Evolutionary conservation across 2,113 vertebrate genomes (phyloP).

Genomic region (Syngnathus floridae): DNA sequence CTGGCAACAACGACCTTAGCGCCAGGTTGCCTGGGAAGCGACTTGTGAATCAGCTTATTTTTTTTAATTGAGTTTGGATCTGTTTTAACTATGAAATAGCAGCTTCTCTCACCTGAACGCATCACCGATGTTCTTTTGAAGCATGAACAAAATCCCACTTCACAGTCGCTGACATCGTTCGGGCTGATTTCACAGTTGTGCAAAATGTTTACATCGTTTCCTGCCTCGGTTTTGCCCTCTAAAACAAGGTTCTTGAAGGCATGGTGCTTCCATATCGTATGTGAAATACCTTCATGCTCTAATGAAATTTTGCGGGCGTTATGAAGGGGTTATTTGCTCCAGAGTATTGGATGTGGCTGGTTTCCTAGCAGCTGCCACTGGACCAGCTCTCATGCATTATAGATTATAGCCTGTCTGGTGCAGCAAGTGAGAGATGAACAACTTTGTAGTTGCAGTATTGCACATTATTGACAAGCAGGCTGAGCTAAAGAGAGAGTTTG

Average conservation of each 20-base stretch:
- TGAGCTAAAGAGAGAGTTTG: neutral
- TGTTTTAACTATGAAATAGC: too few relatives aligned
- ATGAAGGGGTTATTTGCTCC: neutral
- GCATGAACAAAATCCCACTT: neutral
- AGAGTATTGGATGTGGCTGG: neutral
- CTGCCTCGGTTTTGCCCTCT: neutral
- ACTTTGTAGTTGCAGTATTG: neutral
- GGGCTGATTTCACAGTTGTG: neutral
- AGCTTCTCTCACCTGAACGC: neutral
- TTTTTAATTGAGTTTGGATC: neutral
- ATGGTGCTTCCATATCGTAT: too few relatives aligned
- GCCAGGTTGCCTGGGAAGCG: neutral
- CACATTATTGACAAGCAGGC: neutral
- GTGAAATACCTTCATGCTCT: neutral
- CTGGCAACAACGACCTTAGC: neutral
- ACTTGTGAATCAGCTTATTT: neutral
- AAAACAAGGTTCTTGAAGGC: neutral
- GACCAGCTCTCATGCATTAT: conserved; percentile 3
- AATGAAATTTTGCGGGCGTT: neutral
- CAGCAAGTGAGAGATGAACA: neutral
- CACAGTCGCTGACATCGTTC: neutral
- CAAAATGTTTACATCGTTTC: neutral
- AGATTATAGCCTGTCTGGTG: conserved; percentile 7
- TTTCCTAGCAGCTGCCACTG: conserved; percentile 11
- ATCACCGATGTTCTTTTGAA: neutral